Evolutionary conservation across 2,113 vertebrate genomes (phyloP).

Genomic region (Murina feae): DNA sequence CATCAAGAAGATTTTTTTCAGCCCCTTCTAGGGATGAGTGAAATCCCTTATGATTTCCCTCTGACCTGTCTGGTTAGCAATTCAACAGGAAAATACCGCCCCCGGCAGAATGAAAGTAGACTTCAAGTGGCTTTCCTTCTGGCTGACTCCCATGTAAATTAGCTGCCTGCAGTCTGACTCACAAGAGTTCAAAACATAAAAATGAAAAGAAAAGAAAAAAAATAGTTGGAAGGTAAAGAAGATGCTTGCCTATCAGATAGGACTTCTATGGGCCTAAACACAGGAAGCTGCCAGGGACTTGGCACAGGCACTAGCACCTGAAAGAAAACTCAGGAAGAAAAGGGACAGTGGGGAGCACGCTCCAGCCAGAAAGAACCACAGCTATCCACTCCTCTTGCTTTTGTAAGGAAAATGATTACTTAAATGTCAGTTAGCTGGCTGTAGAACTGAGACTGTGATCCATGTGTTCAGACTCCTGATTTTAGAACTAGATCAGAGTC

Average conservation of each 20-base stretch:
- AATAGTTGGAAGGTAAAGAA: constrained; percentile 23
- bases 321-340: background rate
- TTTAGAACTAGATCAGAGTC: background rate
- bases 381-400: background rate
- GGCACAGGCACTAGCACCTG: background rate
- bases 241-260: background rate
- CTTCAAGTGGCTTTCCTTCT: constrained; percentile 46
- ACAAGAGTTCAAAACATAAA: constrained; percentile 60
- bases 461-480: background rate
- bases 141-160: constrained; percentile 67
- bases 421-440: background rate
- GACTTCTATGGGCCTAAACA: background rate
- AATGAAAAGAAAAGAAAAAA: background rate
- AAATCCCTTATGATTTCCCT: constrained; percentile 35
- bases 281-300: background rate
- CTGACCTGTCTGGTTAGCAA: constrained; percentile 61
- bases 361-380: background rate
- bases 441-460: background rate
- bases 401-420: background rate
- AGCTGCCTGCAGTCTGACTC: constrained; percentile 68
- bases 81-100: constrained; percentile 64
- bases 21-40: constrained; percentile 45
- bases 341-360: background rate
- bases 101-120: constrained; percentile 53
- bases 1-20: background rate